These are phyloP conservation scores for Elymnias hypermnestra DNA, from an alignment of 1,140 invertebrate genomes.

Conservation along the genomic window DNA sequence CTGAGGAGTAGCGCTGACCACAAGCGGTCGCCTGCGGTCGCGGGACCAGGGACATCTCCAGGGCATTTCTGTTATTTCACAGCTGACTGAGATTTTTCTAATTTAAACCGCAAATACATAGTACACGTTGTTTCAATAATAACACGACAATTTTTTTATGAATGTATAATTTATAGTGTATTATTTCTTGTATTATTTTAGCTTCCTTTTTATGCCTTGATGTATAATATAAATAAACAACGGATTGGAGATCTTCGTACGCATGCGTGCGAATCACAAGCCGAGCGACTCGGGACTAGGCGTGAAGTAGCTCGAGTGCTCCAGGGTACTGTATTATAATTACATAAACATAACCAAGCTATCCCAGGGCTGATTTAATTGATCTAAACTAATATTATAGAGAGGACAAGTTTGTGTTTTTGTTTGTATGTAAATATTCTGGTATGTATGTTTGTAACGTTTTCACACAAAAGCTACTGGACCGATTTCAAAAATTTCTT, in stretches of 20 bases:
- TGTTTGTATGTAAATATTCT: no score
- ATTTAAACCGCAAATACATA: background rate
- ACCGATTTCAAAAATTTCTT: no score
- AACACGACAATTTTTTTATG: background rate
- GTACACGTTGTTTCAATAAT: background rate
- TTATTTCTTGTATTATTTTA: background rate
- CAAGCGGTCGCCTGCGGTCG: constrained; percentile 39
- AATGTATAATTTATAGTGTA: constrained; percentile 1
- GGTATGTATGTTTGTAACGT: no score
- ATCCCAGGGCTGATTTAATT: constrained; percentile 18
- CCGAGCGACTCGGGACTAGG: constrained; percentile 48
- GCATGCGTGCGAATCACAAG: constrained; percentile 47
- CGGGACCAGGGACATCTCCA: constrained; percentile 67
- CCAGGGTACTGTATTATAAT: constrained; percentile 8
- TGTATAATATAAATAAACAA: constrained; percentile 21
- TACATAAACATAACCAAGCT: constrained; percentile 15
- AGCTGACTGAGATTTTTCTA: background rate
- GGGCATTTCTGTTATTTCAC: constrained; percentile 34
- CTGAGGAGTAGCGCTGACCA: constrained; percentile 36
- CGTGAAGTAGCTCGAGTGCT: constrained; percentile 25
- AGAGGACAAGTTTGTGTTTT: no score
- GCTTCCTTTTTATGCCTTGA: background rate
- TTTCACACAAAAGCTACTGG: no score
- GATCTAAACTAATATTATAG: no score
- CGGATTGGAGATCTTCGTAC: constrained; percentile 25